Base-by-base conservation (phyloP, 2,113 vertebrate genomes). In the Meleagris gallopavo region DNA sequence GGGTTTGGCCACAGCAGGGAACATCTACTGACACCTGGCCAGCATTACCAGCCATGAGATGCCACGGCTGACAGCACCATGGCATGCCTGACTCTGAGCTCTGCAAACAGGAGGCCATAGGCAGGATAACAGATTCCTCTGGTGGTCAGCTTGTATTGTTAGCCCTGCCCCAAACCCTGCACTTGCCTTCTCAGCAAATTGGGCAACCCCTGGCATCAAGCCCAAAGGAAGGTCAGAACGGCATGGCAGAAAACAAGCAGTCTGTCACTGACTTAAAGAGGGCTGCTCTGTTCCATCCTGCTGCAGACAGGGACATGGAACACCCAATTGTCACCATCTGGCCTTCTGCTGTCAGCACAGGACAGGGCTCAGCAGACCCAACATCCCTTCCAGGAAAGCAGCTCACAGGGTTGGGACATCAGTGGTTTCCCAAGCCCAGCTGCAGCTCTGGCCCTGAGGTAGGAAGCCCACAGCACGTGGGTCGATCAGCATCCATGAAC, bases 381-480 rank as follows among this genome's bases (percentile, higher is more conserved):
- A 29, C 38, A 54, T 2, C 71, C n/a, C 48, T 77, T 21, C 55
- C 38, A 50, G 65, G 30, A 83, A 38, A 17, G 8, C 46, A 52
- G n/a, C 57, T 86, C 80, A 29, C 30, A 61, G 62, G 13, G 30
- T 0, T 86, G 83, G 24, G 46, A 52, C 25, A 64, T 3, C 24
- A 2, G 0, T 1, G 21, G 6, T 24, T 46, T 69, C 45, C 0
- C 29, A 43, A 66, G 52, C 60, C 36, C 81, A 73, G 85, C 34
- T 46, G 46, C 24, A 36, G 0, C 40, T 34, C 52, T 7, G 2
- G 45, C 72, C 67, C 6, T 3, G 38, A 21, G 20, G 27, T 0
- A 0, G 41, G 0, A 4, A 92, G 54, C 40, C 15, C 71, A 45
- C 52, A 32, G 14, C 0, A 0, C 57, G 16, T 10, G 41, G 50